phyloP scores from a whole-genome alignment of 2,113 vertebrate genomes.

The Tupaia tana region DNA sequence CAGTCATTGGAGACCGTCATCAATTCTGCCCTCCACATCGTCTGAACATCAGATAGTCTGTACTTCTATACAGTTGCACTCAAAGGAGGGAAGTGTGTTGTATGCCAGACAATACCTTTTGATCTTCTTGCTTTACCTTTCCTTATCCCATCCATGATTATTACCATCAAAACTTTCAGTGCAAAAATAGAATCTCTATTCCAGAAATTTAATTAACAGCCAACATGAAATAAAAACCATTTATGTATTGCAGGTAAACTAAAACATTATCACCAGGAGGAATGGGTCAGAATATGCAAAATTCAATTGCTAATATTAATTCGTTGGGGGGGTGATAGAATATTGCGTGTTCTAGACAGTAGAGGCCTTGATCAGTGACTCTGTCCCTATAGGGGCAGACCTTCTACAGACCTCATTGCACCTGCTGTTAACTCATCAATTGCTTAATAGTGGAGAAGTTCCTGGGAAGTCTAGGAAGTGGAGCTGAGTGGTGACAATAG shows the following conservation, averaged over 20 bases:
- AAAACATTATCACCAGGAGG: not conserved
- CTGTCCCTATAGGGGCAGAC: not conserved
- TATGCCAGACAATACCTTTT: not conserved
- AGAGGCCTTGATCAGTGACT: too few relatives aligned
- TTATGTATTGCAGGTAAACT: not conserved
- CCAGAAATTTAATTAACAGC: constrained; percentile 22
- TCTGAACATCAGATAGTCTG: too few relatives aligned
- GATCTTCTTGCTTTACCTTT: not conserved
- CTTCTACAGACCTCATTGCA: not conserved
- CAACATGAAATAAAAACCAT: constrained; percentile 20
- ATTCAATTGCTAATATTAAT: not conserved
- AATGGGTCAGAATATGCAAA: not conserved
- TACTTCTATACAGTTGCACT: not conserved
- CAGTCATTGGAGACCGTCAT: not conserved
- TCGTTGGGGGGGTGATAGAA: not conserved
- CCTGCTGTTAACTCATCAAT: not conserved
- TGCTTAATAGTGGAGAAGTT: not conserved
- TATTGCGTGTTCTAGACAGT: not conserved
- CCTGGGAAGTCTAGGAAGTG: not conserved
- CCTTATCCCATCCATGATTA: not conserved
- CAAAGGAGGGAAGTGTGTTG: not conserved
- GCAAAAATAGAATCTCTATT: constrained; percentile 6
- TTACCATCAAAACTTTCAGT: not conserved
- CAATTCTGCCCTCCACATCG: not conserved
- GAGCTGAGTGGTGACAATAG: not conserved